Percentiles rank a stretch among this genome's conserved stretches.
Evolutionary conservation across 2,113 vertebrate species (phyloP).

Genomic region (Lethenteron camtschaticum): DNA sequence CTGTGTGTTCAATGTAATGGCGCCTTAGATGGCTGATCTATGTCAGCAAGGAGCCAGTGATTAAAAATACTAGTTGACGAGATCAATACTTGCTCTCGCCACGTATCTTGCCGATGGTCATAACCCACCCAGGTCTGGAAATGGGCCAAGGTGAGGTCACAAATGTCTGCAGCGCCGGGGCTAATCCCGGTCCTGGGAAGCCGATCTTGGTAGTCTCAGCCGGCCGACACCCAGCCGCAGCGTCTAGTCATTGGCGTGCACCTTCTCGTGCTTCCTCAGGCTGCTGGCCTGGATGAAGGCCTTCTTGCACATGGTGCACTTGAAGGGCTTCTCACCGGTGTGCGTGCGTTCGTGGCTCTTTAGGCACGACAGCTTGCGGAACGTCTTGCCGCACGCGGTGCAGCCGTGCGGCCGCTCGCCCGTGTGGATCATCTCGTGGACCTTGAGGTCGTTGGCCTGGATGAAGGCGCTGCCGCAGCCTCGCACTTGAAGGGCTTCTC

Average conservation of each 20-base stretch:
- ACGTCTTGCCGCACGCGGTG: not conserved
- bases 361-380: not conserved
- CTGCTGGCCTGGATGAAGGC: not conserved
- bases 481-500: not conserved
- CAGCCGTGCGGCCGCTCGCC: slow-evolving; percentile 4
- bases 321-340: not conserved
- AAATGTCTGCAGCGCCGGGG: too few species aligned
- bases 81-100: too few species aligned
- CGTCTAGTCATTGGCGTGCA: not conserved
- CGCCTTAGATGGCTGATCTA: too few species aligned
- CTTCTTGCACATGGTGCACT: slow-evolving; percentile 1
- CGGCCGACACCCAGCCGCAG: too few species aligned
- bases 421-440: not conserved
- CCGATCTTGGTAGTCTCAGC: too few species aligned
- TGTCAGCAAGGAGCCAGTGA: too few species aligned
- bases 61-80: too few species aligned
- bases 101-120: too few species aligned
- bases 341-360: not conserved
- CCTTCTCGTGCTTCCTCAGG: not conserved
- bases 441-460: not conserved
- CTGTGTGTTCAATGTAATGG: too few species aligned
- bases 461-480: not conserved
- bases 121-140: too few species aligned
- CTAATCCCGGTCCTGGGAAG: too few species aligned
- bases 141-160: too few species aligned